Evolutionary conservation across 2,797 vertebrate genomes (phyloP), one percentile per base, ranked within the genome.

Genomic region (Psittacula derbiana): DNA sequence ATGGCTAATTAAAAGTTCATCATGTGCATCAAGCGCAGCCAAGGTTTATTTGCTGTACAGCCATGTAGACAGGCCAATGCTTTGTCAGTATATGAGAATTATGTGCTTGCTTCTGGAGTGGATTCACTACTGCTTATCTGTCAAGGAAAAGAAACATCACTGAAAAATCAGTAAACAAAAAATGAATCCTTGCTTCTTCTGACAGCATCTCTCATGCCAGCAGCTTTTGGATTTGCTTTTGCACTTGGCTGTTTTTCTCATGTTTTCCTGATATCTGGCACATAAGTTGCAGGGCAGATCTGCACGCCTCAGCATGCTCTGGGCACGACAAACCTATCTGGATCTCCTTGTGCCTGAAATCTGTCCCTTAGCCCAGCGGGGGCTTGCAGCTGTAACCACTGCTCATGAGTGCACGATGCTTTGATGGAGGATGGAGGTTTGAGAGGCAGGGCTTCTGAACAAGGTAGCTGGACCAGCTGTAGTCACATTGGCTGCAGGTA

Each of bases 1-100:
- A 64, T 16, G 28, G 36, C 14, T 90, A 96, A 92, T 93, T 93
- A 80, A 86, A 94, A 78, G 85, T 52, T 86, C 23, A 41, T 86
- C 65, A 52, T 19, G 50, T 76, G 40, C 25, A 71, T 23, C 53
- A n/a, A 86, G 64, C 0, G 0, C 27, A 74, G 61, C 15, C 40
- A 82, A 27, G 4, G 3, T 53, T 87, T 58, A 53, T 69, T 80
- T 82, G 24, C 55, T 58, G 10, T 46, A 40, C 15, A 40, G 24
- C n/a, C 43, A 14, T 75, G 82, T 43, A 49, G 74, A 50, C 43
- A 72, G 28, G 7, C 10, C 46, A 65, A 17, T 30, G 46, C 20
- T 89, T 47, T 76, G 33, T 38, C 66, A 50, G 64, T 55, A 3
- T 27, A 18, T 92, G 36, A 74, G 27, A 83, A 20, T 3, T 30